phyloP scores from a whole-genome alignment of 2,888 invertebrate genomes.

The Drosophila formosana region DNA sequence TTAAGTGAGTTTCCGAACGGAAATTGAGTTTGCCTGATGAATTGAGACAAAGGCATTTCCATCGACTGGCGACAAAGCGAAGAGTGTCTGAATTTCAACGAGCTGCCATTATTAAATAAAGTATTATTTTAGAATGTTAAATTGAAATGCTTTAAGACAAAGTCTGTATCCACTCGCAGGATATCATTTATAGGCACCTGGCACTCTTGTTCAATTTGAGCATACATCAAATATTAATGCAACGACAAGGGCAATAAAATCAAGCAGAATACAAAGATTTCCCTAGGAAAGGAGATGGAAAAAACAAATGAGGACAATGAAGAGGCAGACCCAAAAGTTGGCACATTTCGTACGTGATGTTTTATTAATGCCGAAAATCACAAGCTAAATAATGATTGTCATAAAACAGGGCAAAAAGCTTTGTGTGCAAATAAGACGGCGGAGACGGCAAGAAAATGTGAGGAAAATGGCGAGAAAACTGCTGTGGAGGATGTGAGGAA shows the following conservation, averaged over 20 bases:
- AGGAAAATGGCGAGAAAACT: constrained; percentile 2
- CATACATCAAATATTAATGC: constrained; percentile 41
- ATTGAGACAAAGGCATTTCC: constrained; percentile 16
- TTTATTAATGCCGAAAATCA: constrained; percentile 66
- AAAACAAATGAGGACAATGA: neutral
- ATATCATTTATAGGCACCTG: neutral
- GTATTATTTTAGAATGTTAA: neutral
- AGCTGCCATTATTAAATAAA: neutral
- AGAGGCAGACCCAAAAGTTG: constrained; percentile 10
- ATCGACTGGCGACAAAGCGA: constrained; percentile 14
- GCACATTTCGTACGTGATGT: constrained; percentile 57
- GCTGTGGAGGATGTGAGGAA: constrained; percentile 19
- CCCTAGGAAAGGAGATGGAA: neutral
- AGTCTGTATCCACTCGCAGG: neutral
- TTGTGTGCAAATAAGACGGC: neutral
- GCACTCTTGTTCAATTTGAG: constrained; percentile 6
- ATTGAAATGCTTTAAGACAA: neutral
- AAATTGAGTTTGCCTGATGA: constrained; percentile 46
- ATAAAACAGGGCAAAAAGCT: constrained; percentile 16
- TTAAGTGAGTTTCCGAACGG: constrained; percentile 38
- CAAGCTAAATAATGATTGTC: constrained; percentile 53
- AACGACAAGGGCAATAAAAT: constrained; percentile 22
- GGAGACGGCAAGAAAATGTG: neutral
- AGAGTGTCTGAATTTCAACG: neutral
- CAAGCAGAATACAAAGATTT: constrained; percentile 14